Percentiles rank a stretch among this genome's conserved stretches.
Evolutionary conservation across 2,888 invertebrate genomes (phyloP).

Genomic region (Villa cingulata): DNA sequence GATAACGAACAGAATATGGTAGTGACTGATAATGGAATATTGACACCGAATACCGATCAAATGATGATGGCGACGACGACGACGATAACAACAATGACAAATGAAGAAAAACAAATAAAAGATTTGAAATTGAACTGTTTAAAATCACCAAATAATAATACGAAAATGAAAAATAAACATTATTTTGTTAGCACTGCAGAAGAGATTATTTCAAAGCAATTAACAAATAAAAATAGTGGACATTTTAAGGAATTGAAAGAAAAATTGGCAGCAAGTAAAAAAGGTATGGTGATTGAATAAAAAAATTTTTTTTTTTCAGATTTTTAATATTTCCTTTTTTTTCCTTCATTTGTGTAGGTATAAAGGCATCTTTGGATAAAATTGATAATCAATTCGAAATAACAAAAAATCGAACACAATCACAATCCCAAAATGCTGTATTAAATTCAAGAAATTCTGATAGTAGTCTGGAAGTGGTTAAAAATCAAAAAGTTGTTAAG

Average conservation of each 20-base stretch:
- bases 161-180: constrained; percentile 26
- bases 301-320: too few species aligned
- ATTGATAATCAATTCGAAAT: constrained; percentile 38
- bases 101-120: constrained; percentile 7
- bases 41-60: not conserved
- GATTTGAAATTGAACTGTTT: not conserved
- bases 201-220: constrained; percentile 25
- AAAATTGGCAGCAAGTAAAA: constrained; percentile 38
- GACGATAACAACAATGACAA: too few species aligned
- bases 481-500: constrained; percentile 46
- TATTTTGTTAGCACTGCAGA: constrained; percentile 19
- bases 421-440: not conserved
- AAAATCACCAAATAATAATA: constrained; percentile 11
- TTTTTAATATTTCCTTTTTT: not conserved
- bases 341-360: constrained; percentile 18
- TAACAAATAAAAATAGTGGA: constrained; percentile 31
- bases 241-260: constrained; percentile 45
- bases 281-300: constrained; percentile 27
- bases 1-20: not conserved
- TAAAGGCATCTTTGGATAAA: constrained; percentile 46
- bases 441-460: not conserved
- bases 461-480: constrained; percentile 13
- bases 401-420: not conserved
- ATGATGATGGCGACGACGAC: not conserved
- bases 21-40: too few species aligned